phyloP scores from a whole-genome alignment of 2,113 vertebrate genomes.

The Theristicus caerulescens region DNA sequence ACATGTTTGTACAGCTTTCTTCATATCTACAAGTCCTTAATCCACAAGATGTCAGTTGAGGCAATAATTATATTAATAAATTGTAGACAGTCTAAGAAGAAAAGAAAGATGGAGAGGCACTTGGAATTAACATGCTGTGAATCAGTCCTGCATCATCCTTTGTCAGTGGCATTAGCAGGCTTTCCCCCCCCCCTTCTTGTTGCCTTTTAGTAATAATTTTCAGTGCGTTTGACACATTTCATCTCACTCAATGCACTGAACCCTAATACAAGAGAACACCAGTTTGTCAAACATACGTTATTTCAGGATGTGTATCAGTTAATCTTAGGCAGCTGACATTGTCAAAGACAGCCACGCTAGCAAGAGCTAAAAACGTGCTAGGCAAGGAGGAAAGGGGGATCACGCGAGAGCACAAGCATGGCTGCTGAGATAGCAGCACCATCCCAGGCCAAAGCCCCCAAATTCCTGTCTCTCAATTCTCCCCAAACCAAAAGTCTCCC shows the following conservation, averaged over 20 bases:
- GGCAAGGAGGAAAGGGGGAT: neutral
- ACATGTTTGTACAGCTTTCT: conserved; percentile 54
- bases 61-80: conserved; percentile 73
- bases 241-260: conserved; percentile 71
- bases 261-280: conserved; percentile 63
- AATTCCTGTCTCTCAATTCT: neutral
- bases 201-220: conserved; percentile 73
- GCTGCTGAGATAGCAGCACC: neutral
- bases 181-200: neutral
- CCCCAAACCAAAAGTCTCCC: neutral
- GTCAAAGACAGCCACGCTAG: conserved; percentile 1
- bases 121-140: conserved; percentile 63
- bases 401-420: fast-evolving
- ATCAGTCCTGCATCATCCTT: conserved; percentile 58
- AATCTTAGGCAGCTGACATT: conserved; percentile 52
- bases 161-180: conserved; percentile 61
- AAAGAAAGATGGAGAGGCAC: conserved; percentile 59
- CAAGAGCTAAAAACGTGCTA: neutral
- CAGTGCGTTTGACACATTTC: conserved; percentile 68
- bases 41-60: conserved; percentile 60
- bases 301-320: conserved; percentile 62
- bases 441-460: neutral
- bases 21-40: conserved; percentile 60
- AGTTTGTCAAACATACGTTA: conserved; percentile 59
- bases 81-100: conserved; percentile 53